A percentile compares a stretch with the other conserved stretches of the same genome.
Evolutionary conservation across 35 echinoderm and acorn worm species (phyloP).

Genomic region (Heliocidaris erythrogramma): DNA sequence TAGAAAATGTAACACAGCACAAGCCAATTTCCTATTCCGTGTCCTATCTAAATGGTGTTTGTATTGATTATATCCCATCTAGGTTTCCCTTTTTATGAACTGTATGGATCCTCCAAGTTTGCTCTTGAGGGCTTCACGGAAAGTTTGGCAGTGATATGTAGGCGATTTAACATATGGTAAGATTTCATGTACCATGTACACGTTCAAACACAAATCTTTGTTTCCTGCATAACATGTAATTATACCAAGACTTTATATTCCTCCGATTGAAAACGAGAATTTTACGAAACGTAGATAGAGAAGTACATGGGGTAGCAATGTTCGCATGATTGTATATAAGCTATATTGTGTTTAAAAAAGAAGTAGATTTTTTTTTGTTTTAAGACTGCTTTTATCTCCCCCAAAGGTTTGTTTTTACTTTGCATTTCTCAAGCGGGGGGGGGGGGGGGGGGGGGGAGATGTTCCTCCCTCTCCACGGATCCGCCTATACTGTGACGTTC

Average conservation of each 20-base stretch:
- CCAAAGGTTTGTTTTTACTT: no score
- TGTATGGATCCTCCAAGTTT: slow-evolving; percentile 60
- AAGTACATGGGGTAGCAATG: not conserved
- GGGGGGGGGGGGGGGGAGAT: no score
- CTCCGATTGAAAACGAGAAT: not conserved
- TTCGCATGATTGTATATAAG: not conserved
- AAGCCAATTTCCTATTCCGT: no score
- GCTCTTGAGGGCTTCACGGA: slow-evolving; percentile 66
- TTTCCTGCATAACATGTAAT: not conserved
- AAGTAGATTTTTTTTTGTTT: no score
- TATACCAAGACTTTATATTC: not conserved
- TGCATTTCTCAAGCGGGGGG: no score
- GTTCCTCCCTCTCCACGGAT: no score
- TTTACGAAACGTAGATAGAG: not conserved
- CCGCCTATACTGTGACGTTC: no score
- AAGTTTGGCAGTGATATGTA: slow-evolving; percentile 40
- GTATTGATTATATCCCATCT: not conserved
- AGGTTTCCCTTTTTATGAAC: slow-evolving; percentile 55
- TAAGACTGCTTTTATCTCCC: no score
- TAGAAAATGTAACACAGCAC: no score
- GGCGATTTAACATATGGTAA: slow-evolving; percentile 64
- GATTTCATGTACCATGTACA: not conserved
- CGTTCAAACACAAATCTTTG: not conserved
- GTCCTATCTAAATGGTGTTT: not conserved
- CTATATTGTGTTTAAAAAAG: no score